Evolutionary conservation across 2,888 invertebrate genomes (phyloP).

Genomic region (Parapristionchus giblindavisi): DNA sequence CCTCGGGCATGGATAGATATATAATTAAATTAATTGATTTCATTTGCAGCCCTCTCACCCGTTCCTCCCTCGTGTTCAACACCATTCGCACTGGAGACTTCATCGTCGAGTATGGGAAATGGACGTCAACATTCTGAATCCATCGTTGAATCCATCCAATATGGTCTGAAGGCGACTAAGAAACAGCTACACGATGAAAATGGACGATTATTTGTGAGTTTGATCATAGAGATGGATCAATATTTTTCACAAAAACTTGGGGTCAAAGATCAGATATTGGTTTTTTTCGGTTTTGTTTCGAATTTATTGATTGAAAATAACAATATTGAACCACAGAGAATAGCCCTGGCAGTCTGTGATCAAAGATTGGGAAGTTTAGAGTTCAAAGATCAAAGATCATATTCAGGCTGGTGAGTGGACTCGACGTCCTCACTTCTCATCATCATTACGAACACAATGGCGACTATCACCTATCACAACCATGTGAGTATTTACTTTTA

Average conservation of each 20-base stretch:
- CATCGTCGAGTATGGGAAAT: background rate
- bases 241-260: no score
- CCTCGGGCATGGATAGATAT: background rate
- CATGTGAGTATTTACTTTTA: slow-evolving; percentile 8
- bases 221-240: background rate
- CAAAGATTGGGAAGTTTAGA: background rate
- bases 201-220: slow-evolving; percentile 19
- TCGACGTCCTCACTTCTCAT: slow-evolving; percentile 30
- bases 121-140: slow-evolving; percentile 16
- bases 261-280: no score
- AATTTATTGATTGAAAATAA: background rate
- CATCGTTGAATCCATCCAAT: slow-evolving; percentile 22
- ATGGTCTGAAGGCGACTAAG: slow-evolving; percentile 1
- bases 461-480: slow-evolving; percentile 8
- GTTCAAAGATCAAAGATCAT: background rate
- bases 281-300: background rate
- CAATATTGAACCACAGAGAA: background rate
- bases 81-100: slow-evolving; percentile 12
- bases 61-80: slow-evolving; percentile 1
- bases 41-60: slow-evolving; percentile 7
- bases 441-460: slow-evolving; percentile 18
- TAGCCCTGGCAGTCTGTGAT: background rate
- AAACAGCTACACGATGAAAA: slow-evolving; percentile 19
- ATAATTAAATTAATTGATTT: background rate
- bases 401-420: slow-evolving; percentile 32